Evolutionary conservation across 2,797 vertebrate genomes (phyloP).

Genomic region (Sebastes cheni): DNA sequence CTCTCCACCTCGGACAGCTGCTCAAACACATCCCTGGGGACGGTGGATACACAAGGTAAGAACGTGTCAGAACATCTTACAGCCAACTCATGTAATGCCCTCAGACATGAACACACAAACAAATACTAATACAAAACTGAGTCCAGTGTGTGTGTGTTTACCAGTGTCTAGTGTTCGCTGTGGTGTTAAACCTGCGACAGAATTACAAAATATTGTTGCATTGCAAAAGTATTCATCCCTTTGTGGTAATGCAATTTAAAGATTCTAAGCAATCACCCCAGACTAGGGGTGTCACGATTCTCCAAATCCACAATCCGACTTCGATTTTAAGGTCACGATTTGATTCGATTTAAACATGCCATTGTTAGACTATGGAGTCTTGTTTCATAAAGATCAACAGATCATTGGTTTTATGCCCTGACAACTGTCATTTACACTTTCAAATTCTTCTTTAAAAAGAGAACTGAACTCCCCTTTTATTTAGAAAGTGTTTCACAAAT

Average conservation of each 20-base stretch:
- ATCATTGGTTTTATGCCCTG: too few relatives aligned
- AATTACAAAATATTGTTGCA: neutral
- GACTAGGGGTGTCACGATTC: too few relatives aligned
- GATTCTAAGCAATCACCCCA: neutral
- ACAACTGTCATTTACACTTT: too few relatives aligned
- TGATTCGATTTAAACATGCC: too few relatives aligned
- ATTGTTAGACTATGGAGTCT: too few relatives aligned
- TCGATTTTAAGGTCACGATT: too few relatives aligned
- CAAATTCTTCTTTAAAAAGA: too few relatives aligned
- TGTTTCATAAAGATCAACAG: too few relatives aligned
- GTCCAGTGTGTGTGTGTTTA: neutral
- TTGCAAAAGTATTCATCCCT: neutral
- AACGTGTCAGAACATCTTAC: neutral
- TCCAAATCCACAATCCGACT: too few relatives aligned
- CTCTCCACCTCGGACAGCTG: constrained; percentile 93
- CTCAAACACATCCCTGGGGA: constrained; percentile 92
- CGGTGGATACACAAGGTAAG: neutral
- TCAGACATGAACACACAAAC: neutral
- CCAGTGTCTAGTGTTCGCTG: neutral
- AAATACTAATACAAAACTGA: neutral
- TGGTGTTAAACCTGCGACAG: neutral
- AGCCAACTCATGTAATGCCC: neutral
- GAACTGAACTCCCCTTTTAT: too few relatives aligned
- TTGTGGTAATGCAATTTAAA: neutral
- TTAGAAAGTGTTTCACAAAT: too few relatives aligned